Evolutionary conservation across 2,113 vertebrate genomes (phyloP), one percentile per base, ranked within the genome.

Genomic region (Urocynchramus pylzowi): DNA sequence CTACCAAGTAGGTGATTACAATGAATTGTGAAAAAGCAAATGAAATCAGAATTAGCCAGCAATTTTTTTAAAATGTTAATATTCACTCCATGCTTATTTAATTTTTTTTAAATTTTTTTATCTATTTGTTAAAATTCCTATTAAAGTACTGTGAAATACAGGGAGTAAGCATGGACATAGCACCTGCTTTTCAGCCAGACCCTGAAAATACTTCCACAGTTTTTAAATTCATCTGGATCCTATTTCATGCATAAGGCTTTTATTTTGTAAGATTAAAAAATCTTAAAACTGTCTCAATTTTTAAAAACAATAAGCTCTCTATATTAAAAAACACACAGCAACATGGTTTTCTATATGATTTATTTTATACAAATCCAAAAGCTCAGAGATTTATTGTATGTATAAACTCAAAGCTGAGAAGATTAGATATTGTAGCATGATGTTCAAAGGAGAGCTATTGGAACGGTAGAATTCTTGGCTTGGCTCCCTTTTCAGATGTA

Each of bases 401-500:
- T 52, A 76, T 76, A 92, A 96, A 96, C 78, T 96, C 88, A 95
- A 96, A 97, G 77, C 81, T 49, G 92, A 92, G 57, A 78, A 93
- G 93, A 96, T 97, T 96, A 91, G 95, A 93, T 95, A 97, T 90
- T 98, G 81, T 93, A 97, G 90, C 96, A 88, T 96, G 94, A 96
- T 97, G 86, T 97, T 97, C 96, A 96, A 97, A 98, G 95, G 95
- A 98, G 95, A 97, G 96, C 97, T 96, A 92, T 94, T 98, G 97
- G 97, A 97, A 97, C 96, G 95, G 95, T 89, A 96, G 91, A 96
- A 87, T 96, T 97, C 95, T 98, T 98, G 98, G 98, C 98, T 96
- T 95, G 90, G 95, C 97, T 97, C 97, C 97, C 96, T 98, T 97
- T 98, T 98, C 97, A 98, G 95, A 98, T 98, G 97, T 98, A 98